These are phyloP conservation scores for Poecilia gillii DNA, from an alignment of 2,797 vertebrate genomes.

Conservation along the genomic window DNA sequence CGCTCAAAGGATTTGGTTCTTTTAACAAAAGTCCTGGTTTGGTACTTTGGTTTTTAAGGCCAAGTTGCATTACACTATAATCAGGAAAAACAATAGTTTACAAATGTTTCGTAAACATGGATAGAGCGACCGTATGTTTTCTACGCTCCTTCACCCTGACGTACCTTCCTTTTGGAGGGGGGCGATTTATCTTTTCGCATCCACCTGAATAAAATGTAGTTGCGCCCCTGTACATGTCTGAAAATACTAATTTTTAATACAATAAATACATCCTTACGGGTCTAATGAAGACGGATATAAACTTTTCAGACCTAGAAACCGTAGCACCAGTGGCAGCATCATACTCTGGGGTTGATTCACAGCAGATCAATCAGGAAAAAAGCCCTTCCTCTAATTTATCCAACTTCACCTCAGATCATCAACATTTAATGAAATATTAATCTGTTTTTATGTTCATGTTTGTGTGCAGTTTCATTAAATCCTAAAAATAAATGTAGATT, in stretches of 20 bases:
- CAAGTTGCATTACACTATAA: too few relatives aligned
- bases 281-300: not conserved
- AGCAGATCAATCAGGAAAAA: not conserved
- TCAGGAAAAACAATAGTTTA: too few relatives aligned
- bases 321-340: not conserved
- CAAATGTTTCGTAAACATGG: not conserved
- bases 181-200: too few relatives aligned
- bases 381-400: not conserved
- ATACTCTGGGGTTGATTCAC: not conserved
- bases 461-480: not conserved
- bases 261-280: not conserved
- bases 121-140: too few relatives aligned
- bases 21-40: too few relatives aligned
- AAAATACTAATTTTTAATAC: not conserved
- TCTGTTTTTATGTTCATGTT: not conserved
- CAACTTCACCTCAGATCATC: not conserved
- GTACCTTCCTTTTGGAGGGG: too few relatives aligned
- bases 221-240: too few relatives aligned
- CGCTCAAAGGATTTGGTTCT: too few relatives aligned
- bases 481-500: not conserved
- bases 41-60: too few relatives aligned
- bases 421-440: not conserved
- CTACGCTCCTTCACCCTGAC: too few relatives aligned
- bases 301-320: too few relatives aligned
- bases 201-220: too few relatives aligned